phyloP scores from a whole-genome alignment of 1,140 invertebrate species.

The Formica exsecta region DNA sequence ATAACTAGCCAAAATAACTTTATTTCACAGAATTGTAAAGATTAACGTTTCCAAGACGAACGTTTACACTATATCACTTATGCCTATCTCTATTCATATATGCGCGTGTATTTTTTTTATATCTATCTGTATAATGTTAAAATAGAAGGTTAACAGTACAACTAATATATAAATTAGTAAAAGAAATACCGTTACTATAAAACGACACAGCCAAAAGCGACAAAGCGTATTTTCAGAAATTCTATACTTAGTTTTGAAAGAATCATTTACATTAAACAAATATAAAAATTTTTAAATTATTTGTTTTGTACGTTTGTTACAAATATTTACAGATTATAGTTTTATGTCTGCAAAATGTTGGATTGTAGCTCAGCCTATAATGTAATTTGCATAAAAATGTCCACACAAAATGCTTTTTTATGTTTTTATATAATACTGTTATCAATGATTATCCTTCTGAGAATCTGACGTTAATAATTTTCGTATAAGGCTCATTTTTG shows the following conservation, averaged over 20 bases:
- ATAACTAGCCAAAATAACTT: constrained; percentile 31
- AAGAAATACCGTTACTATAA: neutral
- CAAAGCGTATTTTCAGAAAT: constrained; percentile 1
- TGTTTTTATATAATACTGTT: neutral
- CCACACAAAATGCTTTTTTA: neutral
- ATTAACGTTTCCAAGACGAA: neutral
- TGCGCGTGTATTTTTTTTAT: neutral
- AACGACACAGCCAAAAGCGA: constrained; percentile 14
- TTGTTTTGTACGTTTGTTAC: neutral
- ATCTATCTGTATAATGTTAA: neutral
- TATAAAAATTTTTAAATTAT: neutral
- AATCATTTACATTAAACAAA: constrained; percentile 1
- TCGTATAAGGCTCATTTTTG: constrained; percentile 21
- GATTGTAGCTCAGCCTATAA: neutral
- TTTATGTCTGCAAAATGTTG: neutral
- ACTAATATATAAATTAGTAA: neutral
- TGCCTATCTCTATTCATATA: neutral
- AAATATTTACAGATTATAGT: neutral
- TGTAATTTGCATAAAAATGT: neutral
- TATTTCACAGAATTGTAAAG: constrained; percentile 23
- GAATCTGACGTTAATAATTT: constrained; percentile 15
- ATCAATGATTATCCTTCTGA: neutral
- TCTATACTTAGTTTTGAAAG: neutral
- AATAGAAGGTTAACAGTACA: constrained; percentile 1
- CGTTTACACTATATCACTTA: neutral